Percentiles rank a stretch among this genome's conserved stretches.
These are phyloP conservation scores for Andricus grossulariae DNA, from an alignment of 1,140 invertebrate genomes.

Conservation along the genomic window DNA sequence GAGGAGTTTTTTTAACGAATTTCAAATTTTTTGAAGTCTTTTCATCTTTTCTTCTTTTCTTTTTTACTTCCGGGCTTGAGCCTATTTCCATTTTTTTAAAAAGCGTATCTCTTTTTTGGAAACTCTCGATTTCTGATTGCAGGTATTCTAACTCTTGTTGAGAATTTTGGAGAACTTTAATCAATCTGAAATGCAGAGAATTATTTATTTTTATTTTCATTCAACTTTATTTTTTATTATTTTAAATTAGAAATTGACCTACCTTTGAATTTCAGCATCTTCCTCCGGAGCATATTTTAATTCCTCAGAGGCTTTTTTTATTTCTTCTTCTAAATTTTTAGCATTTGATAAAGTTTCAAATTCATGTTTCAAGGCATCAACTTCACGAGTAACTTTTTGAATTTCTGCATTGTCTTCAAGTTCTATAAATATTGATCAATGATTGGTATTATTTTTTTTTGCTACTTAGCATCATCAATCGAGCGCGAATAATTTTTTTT, in stretches of 20 bases:
- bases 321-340: constrained; percentile 40
- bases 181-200: constrained; percentile 38
- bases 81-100: neutral
- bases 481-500: too few species aligned
- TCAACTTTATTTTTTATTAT: neutral
- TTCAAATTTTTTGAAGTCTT: neutral
- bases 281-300: constrained; percentile 25
- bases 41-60: neutral
- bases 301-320: constrained; percentile 34
- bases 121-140: neutral
- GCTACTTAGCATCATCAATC: too few species aligned
- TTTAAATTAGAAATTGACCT: constrained; percentile 8
- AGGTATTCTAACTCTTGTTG: constrained; percentile 31
- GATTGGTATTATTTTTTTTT: too few species aligned
- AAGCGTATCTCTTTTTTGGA: neutral
- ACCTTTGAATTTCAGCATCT: constrained; percentile 41
- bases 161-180: constrained; percentile 36
- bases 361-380: constrained; percentile 45
- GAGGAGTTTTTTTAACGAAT: neutral
- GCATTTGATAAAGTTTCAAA: constrained; percentile 45
- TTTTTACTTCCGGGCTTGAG: neutral
- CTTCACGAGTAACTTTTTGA: constrained; percentile 43
- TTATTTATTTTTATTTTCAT: constrained; percentile 12
- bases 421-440: constrained; percentile 11
- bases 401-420: constrained; percentile 34